Evolutionary conservation across 2,888 invertebrate species (phyloP).

Genomic region (Muschampia plurimacula): DNA sequence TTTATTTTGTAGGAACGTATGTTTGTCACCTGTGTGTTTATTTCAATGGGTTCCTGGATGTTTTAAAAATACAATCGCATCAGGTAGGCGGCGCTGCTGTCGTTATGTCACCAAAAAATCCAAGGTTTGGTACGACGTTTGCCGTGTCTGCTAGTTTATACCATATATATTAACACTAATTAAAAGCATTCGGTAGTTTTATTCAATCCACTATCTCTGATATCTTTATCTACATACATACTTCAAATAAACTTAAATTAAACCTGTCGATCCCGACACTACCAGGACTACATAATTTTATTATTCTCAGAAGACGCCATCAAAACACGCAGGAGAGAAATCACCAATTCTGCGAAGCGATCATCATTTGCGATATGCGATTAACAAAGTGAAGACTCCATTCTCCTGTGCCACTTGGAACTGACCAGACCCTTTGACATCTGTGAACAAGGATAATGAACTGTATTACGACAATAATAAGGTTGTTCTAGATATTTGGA

Average conservation of each 20-base stretch:
- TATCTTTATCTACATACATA: not conserved
- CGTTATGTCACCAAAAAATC: too few species aligned
- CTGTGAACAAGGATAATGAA: slow-evolving; percentile 29
- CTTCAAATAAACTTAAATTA: not conserved
- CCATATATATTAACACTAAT: too few species aligned
- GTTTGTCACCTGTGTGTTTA: too few species aligned
- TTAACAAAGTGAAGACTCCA: slow-evolving; percentile 54
- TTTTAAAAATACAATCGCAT: too few species aligned
- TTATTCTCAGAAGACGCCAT: slow-evolving; percentile 45
- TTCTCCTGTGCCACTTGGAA: slow-evolving; percentile 56
- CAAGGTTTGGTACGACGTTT: too few species aligned
- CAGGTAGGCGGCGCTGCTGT: too few species aligned
- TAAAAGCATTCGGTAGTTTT: not conserved
- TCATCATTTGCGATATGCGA: slow-evolving; percentile 59
- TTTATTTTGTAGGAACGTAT: too few species aligned
- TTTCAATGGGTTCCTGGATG: too few species aligned
- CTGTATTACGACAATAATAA: slow-evolving; percentile 43
- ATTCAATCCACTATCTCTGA: not conserved
- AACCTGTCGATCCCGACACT: slow-evolving; percentile 8
- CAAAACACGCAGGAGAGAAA: slow-evolving; percentile 52
- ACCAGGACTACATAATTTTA: slow-evolving; percentile 38
- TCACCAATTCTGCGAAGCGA: slow-evolving; percentile 56
- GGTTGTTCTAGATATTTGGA: slow-evolving; percentile 13
- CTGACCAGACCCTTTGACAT: slow-evolving; percentile 43
- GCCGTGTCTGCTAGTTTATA: too few species aligned